These are phyloP conservation scores for Cepaea hortensis DNA, from an alignment of 2,888 invertebrate species.

Conservation along the genomic window DNA sequence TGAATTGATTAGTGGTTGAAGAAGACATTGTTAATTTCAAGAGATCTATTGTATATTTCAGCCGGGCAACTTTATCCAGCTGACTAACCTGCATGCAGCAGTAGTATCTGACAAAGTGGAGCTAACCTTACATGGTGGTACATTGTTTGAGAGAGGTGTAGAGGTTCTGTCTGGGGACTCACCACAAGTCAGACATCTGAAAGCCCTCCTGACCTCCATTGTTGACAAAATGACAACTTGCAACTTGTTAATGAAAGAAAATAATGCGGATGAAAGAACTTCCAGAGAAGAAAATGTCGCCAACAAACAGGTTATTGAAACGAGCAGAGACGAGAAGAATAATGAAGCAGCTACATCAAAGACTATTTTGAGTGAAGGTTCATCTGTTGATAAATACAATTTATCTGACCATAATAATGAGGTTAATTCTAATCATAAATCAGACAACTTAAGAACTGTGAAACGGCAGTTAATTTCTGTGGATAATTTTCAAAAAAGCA, in stretches of 20 bases:
- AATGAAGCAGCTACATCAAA: background rate
- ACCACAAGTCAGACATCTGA: background rate
- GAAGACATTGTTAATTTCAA: no score
- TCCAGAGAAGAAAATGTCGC: background rate
- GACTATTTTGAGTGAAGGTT: background rate
- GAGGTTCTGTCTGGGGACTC: background rate
- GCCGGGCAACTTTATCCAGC: constrained; percentile 40
- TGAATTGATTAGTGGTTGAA: no score
- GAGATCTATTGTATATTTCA: constrained; percentile 1
- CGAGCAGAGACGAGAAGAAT: background rate
- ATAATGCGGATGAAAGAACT: background rate
- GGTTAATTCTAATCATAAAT: background rate
- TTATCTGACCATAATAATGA: no score
- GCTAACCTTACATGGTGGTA: constrained; percentile 36
- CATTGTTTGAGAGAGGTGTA: constrained; percentile 20
- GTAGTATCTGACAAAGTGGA: constrained; percentile 29
- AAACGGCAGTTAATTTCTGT: no score
- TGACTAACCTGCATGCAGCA: constrained; percentile 42
- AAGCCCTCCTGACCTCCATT: background rate
- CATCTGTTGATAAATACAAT: background rate
- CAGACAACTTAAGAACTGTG: background rate
- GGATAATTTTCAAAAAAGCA: background rate
- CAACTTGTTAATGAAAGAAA: background rate
- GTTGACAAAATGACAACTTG: background rate
- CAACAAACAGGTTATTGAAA: background rate